Percentiles rank a stretch among this genome's conserved stretches.
Evolutionary conservation across 2,797 vertebrate species (phyloP).

Genomic region (Hemitrygon akajei): DNA sequence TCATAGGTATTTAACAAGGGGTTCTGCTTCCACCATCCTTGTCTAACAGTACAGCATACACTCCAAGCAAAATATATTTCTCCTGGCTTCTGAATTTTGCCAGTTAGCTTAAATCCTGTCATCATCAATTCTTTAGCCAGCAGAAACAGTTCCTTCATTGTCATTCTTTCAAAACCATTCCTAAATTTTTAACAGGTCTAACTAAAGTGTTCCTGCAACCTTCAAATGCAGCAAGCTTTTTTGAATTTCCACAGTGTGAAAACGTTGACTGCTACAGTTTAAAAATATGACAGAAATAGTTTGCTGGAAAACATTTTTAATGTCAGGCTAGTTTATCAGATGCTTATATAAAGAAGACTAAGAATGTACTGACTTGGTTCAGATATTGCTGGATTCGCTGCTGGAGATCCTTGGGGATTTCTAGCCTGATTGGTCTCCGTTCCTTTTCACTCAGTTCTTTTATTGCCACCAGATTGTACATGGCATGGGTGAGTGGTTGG

Average conservation of each 20-base stretch:
- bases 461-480: constrained; percentile 74
- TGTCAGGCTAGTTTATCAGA: neutral
- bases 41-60: no score
- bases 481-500: constrained; percentile 79
- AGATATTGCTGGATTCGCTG: constrained; percentile 72
- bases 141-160: neutral
- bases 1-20: neutral
- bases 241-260: neutral
- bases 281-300: neutral
- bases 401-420: constrained; percentile 68
- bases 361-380: constrained; percentile 56
- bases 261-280: neutral
- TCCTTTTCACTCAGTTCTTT: constrained; percentile 69
- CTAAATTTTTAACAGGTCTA: neutral
- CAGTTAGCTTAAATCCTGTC: neutral
- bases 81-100: neutral
- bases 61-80: neutral
- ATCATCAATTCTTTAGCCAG: neutral
- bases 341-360: neutral
- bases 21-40: neutral
- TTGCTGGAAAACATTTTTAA: neutral
- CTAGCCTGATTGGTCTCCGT: constrained; percentile 67
- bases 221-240: neutral
- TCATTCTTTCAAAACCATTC: neutral
- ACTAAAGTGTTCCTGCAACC: neutral